Percentiles rank a stretch among this genome's conserved stretches.
These are phyloP conservation scores for Automeris io DNA, from an alignment of 2,888 invertebrate genomes.

Conservation along the genomic window DNA sequence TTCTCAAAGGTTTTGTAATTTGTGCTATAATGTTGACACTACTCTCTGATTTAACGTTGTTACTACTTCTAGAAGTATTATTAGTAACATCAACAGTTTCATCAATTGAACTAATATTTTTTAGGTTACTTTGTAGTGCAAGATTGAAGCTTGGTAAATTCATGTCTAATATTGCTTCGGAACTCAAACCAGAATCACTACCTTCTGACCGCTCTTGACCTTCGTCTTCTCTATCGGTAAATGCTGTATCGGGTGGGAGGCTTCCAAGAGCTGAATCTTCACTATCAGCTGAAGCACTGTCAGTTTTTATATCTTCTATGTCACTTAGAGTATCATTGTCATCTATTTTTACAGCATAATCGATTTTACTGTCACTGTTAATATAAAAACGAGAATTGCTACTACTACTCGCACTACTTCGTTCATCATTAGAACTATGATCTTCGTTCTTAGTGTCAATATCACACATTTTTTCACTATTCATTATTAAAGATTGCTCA, in stretches of 20 bases:
- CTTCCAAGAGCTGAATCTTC: slow-evolving; percentile 81
- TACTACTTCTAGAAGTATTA: slow-evolving; percentile 18
- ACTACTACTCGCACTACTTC: slow-evolving; percentile 52
- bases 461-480: slow-evolving; percentile 55
- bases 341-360: slow-evolving; percentile 67
- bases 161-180: slow-evolving; percentile 81
- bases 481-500: slow-evolving; percentile 38
- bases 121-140: slow-evolving; percentile 42
- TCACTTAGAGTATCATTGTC: slow-evolving; percentile 73
- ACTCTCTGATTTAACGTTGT: slow-evolving; percentile 22
- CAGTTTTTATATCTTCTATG: slow-evolving; percentile 71
- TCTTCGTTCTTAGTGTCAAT: slow-evolving; percentile 65
- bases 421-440: slow-evolving; percentile 59
- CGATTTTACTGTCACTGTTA: slow-evolving; percentile 69
- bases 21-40: slow-evolving; percentile 24
- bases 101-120: slow-evolving; percentile 18
- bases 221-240: slow-evolving; percentile 75
- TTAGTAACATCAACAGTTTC: slow-evolving; percentile 22
- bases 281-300: slow-evolving; percentile 74
- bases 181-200: slow-evolving; percentile 89
- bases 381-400: slow-evolving; percentile 71
- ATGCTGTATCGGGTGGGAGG: slow-evolving; percentile 64
- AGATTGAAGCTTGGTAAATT: slow-evolving; percentile 55
- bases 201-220: slow-evolving; percentile 85
- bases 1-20: slow-evolving; percentile 48